Conservation (phyloP, 2,797 vertebrate genomes). For the Hippocampus kuda region DNA sequence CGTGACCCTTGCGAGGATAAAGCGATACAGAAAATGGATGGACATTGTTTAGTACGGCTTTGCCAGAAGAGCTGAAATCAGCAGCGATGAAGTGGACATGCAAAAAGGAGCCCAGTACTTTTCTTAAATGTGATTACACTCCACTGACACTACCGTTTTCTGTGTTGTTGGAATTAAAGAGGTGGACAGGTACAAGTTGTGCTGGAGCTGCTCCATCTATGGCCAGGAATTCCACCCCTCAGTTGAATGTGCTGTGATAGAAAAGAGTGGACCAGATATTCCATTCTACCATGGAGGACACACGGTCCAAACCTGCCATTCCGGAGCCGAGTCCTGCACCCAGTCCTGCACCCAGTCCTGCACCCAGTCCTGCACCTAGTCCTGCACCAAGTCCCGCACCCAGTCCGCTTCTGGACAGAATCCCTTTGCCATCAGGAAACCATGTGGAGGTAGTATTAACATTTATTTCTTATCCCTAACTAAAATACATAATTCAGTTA, state of each 20-base stretch:
- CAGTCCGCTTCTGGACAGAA: constrained; percentile 46
- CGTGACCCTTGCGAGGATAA: no score
- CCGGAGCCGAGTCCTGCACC: constrained; percentile 33
- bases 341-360: constrained; percentile 35
- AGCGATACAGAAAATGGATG: no score
- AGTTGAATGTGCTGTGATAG: constrained; percentile 31
- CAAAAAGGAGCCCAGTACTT: no score
- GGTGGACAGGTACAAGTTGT: constrained; percentile 11
- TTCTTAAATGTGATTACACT: neutral
- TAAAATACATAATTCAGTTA: neutral
- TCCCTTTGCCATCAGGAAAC: constrained; percentile 45
- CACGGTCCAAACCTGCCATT: constrained; percentile 38
- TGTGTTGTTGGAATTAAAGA: neutral
- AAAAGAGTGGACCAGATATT: constrained; percentile 31
- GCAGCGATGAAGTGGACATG: neutral
- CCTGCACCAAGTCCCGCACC: constrained; percentile 13
- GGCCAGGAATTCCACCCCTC: constrained; percentile 32
- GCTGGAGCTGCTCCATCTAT: constrained; percentile 35
- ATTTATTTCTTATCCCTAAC: neutral
- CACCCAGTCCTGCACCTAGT: constrained; percentile 37
- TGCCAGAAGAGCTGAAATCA: neutral
- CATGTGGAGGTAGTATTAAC: constrained; percentile 59
- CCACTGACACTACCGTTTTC: neutral
- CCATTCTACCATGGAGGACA: constrained; percentile 57
- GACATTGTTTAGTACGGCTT: neutral